These are phyloP conservation scores for Gastrophysa polygoni DNA, from an alignment of 2,888 invertebrate species.

Conservation along the genomic window DNA sequence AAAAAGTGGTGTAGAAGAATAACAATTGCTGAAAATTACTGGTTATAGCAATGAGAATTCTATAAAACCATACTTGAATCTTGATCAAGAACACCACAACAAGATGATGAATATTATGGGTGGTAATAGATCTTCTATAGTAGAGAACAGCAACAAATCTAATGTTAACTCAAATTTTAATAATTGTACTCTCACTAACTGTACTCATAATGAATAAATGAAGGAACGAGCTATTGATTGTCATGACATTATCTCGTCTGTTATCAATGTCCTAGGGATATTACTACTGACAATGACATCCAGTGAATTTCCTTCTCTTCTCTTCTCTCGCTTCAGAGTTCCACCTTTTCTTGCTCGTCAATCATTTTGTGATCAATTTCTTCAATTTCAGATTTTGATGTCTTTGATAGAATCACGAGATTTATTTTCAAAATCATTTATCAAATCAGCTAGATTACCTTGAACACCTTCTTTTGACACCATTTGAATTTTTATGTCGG, in stretches of 20 bases:
- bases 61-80: too few relatives aligned
- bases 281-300: conserved; percentile 7
- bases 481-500: background rate
- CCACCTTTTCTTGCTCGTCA: conserved; percentile 12
- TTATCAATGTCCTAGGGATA: too few relatives aligned
- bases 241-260: conserved; percentile 7
- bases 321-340: too few relatives aligned
- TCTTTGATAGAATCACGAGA: conserved; percentile 4
- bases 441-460: background rate
- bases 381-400: background rate
- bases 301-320: conserved; percentile 6
- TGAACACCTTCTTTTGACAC: background rate
- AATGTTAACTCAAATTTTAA: too few relatives aligned
- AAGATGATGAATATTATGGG: too few relatives aligned
- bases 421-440: conserved; percentile 11
- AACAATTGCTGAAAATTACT: too few relatives aligned
- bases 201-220: background rate
- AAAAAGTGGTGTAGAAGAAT: too few relatives aligned
- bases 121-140: too few relatives aligned
- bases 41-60: too few relatives aligned
- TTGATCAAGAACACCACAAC: too few relatives aligned
- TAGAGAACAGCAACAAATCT: too few relatives aligned
- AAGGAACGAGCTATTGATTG: conserved; percentile 1
- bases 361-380: conserved; percentile 4
- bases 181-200: background rate